These are phyloP conservation scores for Anhinga anhinga DNA, from an alignment of 2,113 vertebrate species.

Conservation along the genomic window DNA sequence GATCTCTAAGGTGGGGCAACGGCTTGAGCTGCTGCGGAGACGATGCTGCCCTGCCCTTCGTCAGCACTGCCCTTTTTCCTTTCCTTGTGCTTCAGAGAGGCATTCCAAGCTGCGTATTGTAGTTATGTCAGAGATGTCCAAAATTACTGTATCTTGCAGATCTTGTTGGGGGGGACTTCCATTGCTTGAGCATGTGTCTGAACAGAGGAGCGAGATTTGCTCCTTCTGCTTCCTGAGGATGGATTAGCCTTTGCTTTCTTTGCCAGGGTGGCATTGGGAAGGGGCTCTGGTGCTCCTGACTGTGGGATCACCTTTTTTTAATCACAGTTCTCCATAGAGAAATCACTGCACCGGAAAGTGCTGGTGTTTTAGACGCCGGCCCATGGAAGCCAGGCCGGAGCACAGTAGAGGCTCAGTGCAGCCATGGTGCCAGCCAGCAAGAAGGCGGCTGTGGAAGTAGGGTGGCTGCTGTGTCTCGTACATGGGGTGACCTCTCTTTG, in stretches of 20 bases:
- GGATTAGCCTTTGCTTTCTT: not conserved
- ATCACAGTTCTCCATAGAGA: rapidly evolving
- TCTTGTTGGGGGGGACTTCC: not conserved
- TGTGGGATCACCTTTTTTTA: not conserved
- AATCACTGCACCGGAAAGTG: not conserved
- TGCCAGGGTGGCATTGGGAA: rapidly evolving
- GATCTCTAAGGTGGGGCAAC: not conserved
- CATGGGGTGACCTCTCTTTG: not conserved
- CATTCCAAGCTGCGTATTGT: not conserved
- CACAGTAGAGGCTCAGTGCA: not conserved
- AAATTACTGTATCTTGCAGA: not conserved
- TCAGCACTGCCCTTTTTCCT: not conserved
- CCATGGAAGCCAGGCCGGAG: not conserved
- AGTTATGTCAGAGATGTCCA: not conserved
- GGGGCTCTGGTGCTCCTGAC: not conserved
- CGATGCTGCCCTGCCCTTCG: not conserved
- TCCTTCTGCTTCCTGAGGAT: not conserved
- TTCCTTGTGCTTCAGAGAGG: not conserved
- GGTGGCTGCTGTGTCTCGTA: not conserved
- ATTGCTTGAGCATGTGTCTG: not conserved
- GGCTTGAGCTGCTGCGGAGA: not conserved
- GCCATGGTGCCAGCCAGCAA: not conserved
- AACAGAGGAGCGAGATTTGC: not conserved
- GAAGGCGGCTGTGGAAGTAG: not conserved
- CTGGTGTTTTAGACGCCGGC: not conserved